Conservation (phyloP, 2,888 invertebrate species). For the Drosophila demipolita region DNA sequence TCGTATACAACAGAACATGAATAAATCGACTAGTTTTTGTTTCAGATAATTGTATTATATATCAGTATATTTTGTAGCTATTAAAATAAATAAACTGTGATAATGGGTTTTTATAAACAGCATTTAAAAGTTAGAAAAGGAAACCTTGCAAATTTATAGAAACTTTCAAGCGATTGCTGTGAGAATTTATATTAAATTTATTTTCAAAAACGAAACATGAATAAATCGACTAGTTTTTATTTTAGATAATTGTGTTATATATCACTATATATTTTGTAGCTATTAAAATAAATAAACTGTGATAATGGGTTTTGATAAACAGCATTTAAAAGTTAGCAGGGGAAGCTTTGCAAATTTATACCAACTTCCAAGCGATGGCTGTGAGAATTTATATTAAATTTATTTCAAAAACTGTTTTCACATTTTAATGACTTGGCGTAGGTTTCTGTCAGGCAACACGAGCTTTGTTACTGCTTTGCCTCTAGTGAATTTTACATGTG, state of each 20-base stretch:
- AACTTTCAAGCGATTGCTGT: not conserved
- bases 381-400: not conserved
- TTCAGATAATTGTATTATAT: not conserved
- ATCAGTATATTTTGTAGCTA: not conserved
- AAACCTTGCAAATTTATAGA: not conserved
- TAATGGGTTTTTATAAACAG: not conserved
- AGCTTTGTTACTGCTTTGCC: conserved; percentile 1
- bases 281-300: not conserved
- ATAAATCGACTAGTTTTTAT: conserved; percentile 22
- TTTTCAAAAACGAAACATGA: not conserved
- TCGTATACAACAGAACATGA: too few relatives aligned
- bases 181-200: not conserved
- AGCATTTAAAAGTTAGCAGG: not conserved
- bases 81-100: not conserved
- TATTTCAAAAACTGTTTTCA: not conserved
- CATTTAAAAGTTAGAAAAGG: not conserved
- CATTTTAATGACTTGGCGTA: not conserved
- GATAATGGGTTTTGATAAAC: not conserved
- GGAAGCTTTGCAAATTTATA: not conserved
- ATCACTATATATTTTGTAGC: not conserved
- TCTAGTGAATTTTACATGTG: conserved; percentile 29
- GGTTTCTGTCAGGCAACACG: not conserved
- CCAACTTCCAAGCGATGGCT: not conserved
- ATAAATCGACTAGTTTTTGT: conserved; percentile 23
- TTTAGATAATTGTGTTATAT: not conserved